These are phyloP conservation scores for Podargus strigoides DNA, from an alignment of 2,797 vertebrate genomes.

Conservation along the genomic window DNA sequence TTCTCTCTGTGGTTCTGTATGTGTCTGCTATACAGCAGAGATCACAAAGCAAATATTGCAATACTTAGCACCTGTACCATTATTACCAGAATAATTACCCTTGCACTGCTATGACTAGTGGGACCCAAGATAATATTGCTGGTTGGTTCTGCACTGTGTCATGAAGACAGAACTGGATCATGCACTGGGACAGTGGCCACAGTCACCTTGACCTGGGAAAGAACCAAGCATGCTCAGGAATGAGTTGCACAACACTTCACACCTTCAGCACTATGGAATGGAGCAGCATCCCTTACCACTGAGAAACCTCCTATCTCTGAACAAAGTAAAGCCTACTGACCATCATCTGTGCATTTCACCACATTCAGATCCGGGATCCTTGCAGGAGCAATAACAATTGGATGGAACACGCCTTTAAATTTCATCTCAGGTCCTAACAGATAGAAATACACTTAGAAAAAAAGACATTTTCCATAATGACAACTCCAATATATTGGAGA, in stretches of 20 bases:
- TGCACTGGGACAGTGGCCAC: not conserved
- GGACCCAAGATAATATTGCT: not conserved
- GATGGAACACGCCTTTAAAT: slow-evolving; percentile 80
- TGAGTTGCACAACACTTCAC: not conserved
- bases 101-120: not conserved
- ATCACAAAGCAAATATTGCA: not conserved
- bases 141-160: not conserved
- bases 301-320: not conserved
- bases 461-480: not conserved
- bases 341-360: slow-evolving; percentile 39
- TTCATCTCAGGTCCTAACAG: slow-evolving; percentile 78
- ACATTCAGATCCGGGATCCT: slow-evolving; percentile 80
- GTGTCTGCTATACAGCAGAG: not conserved
- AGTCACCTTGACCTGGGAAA: not conserved
- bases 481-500: not conserved
- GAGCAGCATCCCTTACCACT: not conserved
- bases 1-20: not conserved
- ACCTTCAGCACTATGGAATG: not conserved
- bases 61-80: not conserved
- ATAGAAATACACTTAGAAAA: not conserved
- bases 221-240: not conserved
- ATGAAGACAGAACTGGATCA: not conserved
- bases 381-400: slow-evolving; percentile 81
- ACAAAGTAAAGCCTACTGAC: slow-evolving; percentile 57
- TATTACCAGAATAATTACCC: not conserved